Evolutionary conservation across 2,797 vertebrate genomes (phyloP), one percentile per base, ranked within the genome.

Genomic region (Poecilia wingei): DNA sequence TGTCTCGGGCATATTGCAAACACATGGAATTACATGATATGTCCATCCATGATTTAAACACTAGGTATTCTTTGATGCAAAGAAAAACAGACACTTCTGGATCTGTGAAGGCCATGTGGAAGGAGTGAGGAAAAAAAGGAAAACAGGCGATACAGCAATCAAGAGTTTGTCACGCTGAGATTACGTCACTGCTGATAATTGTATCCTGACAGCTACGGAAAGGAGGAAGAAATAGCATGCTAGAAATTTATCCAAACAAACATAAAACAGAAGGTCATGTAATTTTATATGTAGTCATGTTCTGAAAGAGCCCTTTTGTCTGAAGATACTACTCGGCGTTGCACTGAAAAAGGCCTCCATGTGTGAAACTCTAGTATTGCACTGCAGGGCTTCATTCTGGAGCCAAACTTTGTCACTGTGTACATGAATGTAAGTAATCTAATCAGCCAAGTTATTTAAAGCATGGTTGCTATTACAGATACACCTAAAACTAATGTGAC

Each of bases 11-110:
- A 95, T 94, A 94, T 95, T 93, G 93, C 91, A 91, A 95, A 93
- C 95, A 95, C 93, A 94, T 94, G 93, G 92, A 92, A 94, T 88
- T 94, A 89, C 88, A 93, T 87, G 87, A 91, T 91, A 90, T 87
- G 91, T 93, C 92, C 86, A 91, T 91, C 88, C 82, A 78, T 91
- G 91, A 92, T 94, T 93, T 93, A 94, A 94, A 93, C 92, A 93
- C 81, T 84, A 92, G 90, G 90, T 94, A 93, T 93, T 92, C 92
- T 91, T 88, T 85, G 81, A 71, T 89, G 90, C 86, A 86, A 91
- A 84, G 77, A 87, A 82, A 87, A 87, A 73, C 82, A 90, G 84
- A 89, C 86, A 88, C 72, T 92, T 86, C 51, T 86, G 87, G 82
- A 86, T 90, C 81, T 75, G 80, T 84, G 75, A 57, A 80, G 79